Evolutionary conservation across 2,797 vertebrate genomes (phyloP).

Genomic region (Psittacula derbiana): DNA sequence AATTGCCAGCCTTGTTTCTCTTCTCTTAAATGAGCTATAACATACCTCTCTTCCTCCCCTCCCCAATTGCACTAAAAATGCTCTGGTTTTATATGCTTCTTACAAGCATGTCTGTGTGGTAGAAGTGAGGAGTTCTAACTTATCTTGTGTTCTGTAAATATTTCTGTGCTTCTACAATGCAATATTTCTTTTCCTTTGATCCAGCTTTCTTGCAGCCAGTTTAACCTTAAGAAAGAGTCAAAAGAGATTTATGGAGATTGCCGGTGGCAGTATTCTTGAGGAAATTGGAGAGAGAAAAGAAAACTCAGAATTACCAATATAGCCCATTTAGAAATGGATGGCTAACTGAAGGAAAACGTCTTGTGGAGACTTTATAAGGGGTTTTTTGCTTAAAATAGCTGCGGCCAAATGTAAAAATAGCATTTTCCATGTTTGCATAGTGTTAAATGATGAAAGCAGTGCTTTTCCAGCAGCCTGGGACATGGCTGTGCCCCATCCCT

Average conservation of each 20-base stretch:
- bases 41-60: background rate
- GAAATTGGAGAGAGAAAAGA: constrained; percentile 3
- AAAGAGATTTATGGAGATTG: background rate
- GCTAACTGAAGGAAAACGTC: background rate
- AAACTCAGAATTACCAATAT: background rate
- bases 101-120: background rate
- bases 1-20: background rate
- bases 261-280: background rate
- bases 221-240: constrained; percentile 2
- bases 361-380: background rate
- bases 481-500: background rate
- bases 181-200: constrained; percentile 32
- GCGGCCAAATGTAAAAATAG: background rate
- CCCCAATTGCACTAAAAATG: background rate
- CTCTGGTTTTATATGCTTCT: background rate
- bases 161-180: background rate
- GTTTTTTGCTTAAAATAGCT: background rate
- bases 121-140: background rate
- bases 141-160: constrained; percentile 34
- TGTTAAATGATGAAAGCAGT: background rate
- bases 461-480: background rate
- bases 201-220: background rate
- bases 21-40: background rate
- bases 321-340: background rate
- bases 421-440: accelerated